Base-by-base conservation (phyloP, 2,888 invertebrate species). In the Oeneis ivallda region DNA sequence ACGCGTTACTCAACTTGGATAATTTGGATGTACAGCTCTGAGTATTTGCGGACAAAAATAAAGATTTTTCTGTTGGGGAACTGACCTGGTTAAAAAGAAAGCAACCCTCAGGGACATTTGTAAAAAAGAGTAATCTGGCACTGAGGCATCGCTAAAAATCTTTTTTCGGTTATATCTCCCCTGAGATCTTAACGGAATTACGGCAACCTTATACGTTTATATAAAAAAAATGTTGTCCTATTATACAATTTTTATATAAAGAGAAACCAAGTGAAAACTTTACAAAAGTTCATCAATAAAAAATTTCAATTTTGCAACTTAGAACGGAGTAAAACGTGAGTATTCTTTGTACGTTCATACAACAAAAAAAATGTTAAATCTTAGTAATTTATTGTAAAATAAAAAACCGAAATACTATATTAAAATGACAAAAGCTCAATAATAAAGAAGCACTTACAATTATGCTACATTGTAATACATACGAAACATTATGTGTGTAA, bases 121-220 rank as follows among this genome's bases (percentile, higher is more conserved):
- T n/a, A 56, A 17, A 39, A 56, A 56, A 56, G 39, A 41, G 39
- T 39, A 56, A 41, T 56, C 56, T 56, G 41, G 39, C 41, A 41
- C 56, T 56, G 56, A 39, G 41, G 39, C 39, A 39, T 17, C 17
- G 39, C 37, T 54, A 39, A 39, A 54, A 41, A 41, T 19, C 39
- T 56, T 56, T 37, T 37, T 53, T 53, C 8, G 53, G 17, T 13
- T 10, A 37, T 10, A 37, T 15, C 6, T 53, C 53, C 34, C 53
- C 15, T 8, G 56, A 56, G 56, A 56, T 56, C 39, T 39, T 11
- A 19, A 19, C 7, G 13, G 19, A 6, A 37, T 37, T 34, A 32
- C 32, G n/a, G 26, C 3, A 19, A 41, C 39, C 56, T 56, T 56
- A 11, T 41, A 56, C 19, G 41, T 13, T 19, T 19, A 41, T 41